phyloP scores from a whole-genome alignment of 2,113 vertebrate species.

The Cheilinus undulatus region DNA sequence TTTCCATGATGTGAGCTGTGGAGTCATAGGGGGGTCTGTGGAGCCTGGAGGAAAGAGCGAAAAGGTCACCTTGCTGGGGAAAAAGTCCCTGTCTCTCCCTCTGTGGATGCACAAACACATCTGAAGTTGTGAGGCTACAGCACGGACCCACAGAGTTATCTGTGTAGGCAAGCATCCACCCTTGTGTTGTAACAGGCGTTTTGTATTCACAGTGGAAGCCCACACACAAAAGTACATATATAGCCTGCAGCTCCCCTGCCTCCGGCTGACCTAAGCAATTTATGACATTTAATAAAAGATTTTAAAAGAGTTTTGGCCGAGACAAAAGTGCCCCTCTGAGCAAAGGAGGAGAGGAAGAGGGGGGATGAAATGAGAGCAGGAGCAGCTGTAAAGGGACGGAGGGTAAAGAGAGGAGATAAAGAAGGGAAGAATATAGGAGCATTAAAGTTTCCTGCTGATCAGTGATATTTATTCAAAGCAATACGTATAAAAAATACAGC shows the following conservation, averaged over 20 bases:
- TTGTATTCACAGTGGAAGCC: slow-evolving; percentile 39
- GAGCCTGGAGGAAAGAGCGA: slow-evolving; percentile 34
- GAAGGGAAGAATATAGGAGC: slow-evolving; percentile 12
- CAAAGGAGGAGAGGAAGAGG: slow-evolving; percentile 28
- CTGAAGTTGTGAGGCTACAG: slow-evolving; percentile 6
- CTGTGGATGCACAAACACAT: slow-evolving; percentile 10
- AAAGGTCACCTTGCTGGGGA: slow-evolving; percentile 62
- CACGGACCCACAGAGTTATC: slow-evolving; percentile 22
- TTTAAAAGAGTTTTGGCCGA: slow-evolving; percentile 66
- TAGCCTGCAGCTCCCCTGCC: slow-evolving; percentile 51
- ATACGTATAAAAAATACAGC: neutral
- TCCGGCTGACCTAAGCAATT: slow-evolving; percentile 71
- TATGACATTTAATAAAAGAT: slow-evolving; percentile 79
- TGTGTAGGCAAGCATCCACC: slow-evolving; percentile 18
- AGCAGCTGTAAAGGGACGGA: slow-evolving; percentile 24
- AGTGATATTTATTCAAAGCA: slow-evolving; percentile 23
- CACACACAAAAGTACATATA: neutral
- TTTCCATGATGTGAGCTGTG: slow-evolving; percentile 17
- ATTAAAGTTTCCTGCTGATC: slow-evolving; percentile 37
- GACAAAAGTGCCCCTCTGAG: slow-evolving; percentile 60
- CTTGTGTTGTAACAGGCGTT: slow-evolving; percentile 37
- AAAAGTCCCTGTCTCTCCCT: slow-evolving; percentile 18
- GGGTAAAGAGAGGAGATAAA: slow-evolving; percentile 30
- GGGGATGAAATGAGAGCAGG: slow-evolving; percentile 23
- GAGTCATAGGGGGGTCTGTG: slow-evolving; percentile 13